phyloP scores from a whole-genome alignment of 2,797 vertebrate species.

The Molossus alvarezi region DNA sequence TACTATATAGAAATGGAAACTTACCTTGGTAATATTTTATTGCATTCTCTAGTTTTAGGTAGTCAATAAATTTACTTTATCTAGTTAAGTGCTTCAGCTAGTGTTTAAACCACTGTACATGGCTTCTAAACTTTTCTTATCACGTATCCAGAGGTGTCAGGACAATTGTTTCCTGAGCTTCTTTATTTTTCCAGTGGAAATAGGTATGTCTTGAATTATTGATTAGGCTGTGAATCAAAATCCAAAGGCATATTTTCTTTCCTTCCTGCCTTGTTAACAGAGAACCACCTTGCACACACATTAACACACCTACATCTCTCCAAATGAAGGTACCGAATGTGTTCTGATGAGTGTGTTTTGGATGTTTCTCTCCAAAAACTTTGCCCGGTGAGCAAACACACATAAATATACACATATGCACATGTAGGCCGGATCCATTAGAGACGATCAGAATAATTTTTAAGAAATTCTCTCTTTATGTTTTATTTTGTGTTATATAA shows the following conservation, averaged over 20 bases:
- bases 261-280: not conserved
- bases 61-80: not conserved
- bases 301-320: not conserved
- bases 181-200: not conserved
- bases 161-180: not conserved
- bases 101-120: not conserved
- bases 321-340: not conserved
- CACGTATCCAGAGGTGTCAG: not conserved
- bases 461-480: not conserved
- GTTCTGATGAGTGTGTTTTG: not conserved
- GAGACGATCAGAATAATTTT: constrained; percentile 10
- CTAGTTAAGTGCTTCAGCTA: not conserved
- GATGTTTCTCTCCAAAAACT: not conserved
- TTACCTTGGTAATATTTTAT: constrained; percentile 4
- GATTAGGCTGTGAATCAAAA: not conserved
- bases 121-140: constrained; percentile 2
- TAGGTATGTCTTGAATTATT: not conserved
- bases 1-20: not conserved
- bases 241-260: not conserved
- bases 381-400: not conserved
- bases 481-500: constrained; percentile 1
- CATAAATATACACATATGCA: accelerated
- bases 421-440: not conserved
- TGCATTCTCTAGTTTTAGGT: not conserved
- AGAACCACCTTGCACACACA: not conserved